phyloP scores from a whole-genome alignment of 2,113 vertebrate genomes.

The Odontophorus gujanensis region DNA sequence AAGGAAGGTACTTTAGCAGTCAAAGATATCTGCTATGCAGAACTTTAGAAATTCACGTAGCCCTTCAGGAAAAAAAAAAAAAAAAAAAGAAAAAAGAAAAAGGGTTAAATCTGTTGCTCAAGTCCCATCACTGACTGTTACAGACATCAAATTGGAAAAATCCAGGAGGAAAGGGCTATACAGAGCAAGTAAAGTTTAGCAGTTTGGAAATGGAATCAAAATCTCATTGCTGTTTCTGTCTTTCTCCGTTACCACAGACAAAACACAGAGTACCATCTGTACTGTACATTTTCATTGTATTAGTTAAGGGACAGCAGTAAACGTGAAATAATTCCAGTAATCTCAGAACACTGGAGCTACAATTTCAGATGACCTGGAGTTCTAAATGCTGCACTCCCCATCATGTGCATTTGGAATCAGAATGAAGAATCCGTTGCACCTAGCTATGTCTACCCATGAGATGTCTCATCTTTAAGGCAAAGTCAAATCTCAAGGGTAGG shows the following conservation, averaged over 20 bases:
- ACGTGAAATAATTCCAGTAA: not conserved
- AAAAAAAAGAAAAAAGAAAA: not conserved
- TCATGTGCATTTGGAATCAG: not conserved
- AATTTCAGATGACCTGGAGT: not conserved
- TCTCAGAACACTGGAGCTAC: not conserved
- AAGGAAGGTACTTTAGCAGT: not conserved
- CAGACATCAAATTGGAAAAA: not conserved
- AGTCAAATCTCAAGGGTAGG: not conserved
- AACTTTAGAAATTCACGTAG: not conserved
- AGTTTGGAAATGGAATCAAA: not conserved
- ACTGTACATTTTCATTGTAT: not conserved
- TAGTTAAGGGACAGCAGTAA: not conserved
- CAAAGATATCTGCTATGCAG: not conserved
- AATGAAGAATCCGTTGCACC: not conserved
- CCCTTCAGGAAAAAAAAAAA: not conserved
- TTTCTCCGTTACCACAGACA: not conserved
- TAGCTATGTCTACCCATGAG: not conserved
- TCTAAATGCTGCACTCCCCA: not conserved
- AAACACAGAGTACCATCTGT: not conserved
- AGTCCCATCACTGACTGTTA: not conserved
- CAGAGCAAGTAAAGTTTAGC: not conserved
- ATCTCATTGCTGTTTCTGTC: not conserved
- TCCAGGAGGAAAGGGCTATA: not conserved
- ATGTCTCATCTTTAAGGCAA: not conserved
- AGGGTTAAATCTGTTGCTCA: not conserved